A percentile compares a stretch with the other conserved stretches of the same genome.
Conservation (phyloP, 2,113 vertebrate species). For the Nyctereutes procyonoides region DNA sequence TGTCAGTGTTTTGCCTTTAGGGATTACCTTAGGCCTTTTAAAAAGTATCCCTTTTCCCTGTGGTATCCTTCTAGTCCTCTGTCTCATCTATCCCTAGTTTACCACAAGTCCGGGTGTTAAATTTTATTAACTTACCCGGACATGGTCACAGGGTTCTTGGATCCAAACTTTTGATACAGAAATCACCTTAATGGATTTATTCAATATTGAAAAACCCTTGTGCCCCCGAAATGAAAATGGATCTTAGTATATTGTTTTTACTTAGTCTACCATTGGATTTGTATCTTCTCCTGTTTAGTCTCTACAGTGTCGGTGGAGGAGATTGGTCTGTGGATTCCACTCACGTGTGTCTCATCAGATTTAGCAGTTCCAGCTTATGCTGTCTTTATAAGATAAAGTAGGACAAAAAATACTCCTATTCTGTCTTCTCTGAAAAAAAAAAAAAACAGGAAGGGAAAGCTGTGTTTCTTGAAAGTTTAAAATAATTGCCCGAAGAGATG, state of each 20-base stretch:
- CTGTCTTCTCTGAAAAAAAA: neutral
- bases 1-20: neutral
- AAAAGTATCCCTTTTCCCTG: neutral
- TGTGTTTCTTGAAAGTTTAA: neutral
- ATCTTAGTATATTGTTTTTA: neutral
- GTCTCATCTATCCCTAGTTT: accelerated
- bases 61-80: too few relatives aligned
- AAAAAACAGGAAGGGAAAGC: neutral
- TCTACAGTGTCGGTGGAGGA: neutral
- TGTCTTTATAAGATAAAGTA: neutral
- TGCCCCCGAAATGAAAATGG: neutral
- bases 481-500: neutral
- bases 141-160: neutral
- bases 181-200: neutral
- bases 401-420: neutral
- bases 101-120: too few relatives aligned
- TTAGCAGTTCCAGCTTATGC: neutral
- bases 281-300: neutral
- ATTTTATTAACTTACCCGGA: neutral
- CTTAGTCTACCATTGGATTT: neutral
- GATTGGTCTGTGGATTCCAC: too few relatives aligned
- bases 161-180: neutral
- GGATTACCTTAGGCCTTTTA: neutral
- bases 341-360: neutral
- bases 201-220: too few relatives aligned